phyloP scores from a whole-genome alignment of 2,113 vertebrate genomes.

The Carollia perspicillata region DNA sequence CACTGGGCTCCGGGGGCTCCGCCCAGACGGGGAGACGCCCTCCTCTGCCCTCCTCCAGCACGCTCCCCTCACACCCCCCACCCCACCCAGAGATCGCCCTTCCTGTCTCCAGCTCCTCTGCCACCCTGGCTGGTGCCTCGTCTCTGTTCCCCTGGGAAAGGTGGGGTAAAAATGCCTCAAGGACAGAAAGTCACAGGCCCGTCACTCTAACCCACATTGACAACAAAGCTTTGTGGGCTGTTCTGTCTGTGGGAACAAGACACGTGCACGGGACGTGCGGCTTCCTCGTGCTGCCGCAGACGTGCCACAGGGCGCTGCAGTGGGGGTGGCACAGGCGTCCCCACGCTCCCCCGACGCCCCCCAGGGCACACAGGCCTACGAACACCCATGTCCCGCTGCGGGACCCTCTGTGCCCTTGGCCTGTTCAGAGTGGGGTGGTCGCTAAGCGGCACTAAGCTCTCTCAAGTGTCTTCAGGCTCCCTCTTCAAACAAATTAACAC shows the following conservation, averaged over 20 bases:
- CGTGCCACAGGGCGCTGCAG: background rate
- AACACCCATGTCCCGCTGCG: fast-evolving
- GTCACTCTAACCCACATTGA: background rate
- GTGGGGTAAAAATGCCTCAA: background rate
- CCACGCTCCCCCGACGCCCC: no score
- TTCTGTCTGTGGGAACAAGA: background rate
- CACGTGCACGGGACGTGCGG: background rate
- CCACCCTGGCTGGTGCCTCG: background rate
- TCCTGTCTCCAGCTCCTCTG: background rate
- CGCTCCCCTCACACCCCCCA: fast-evolving
- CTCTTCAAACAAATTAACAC: background rate
- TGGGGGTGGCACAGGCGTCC: fast-evolving
- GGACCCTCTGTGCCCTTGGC: background rate
- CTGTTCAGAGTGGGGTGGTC: background rate
- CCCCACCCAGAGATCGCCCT: fast-evolving
- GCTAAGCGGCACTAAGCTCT: background rate
- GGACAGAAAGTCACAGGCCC: background rate
- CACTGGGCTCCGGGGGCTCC: background rate
- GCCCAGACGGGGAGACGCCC: fast-evolving
- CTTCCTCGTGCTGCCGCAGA: background rate
- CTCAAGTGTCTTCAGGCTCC: background rate
- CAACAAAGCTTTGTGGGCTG: background rate
- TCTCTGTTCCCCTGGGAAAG: background rate
- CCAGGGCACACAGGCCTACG: background rate
- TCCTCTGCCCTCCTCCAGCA: background rate